A percentile compares a stretch with the other conserved stretches of the same genome.
Evolutionary conservation across 2,113 vertebrate genomes (phyloP).

Genomic region (Anguilla rostrata): DNA sequence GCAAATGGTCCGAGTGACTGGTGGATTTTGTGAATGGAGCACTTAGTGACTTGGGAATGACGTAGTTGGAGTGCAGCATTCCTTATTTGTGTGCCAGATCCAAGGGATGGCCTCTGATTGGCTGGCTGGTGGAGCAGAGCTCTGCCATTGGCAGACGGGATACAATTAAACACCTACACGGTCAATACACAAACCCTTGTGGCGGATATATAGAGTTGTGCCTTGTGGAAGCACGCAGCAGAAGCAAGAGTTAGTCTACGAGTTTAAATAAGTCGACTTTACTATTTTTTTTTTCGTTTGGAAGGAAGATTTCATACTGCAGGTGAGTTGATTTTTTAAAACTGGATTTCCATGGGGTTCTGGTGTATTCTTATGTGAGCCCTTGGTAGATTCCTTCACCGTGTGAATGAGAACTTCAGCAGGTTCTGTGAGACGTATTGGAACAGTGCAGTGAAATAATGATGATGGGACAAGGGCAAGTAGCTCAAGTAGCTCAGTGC

Average conservation of each 20-base stretch:
- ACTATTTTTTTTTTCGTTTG: conserved; percentile 52
- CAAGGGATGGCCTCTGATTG: conserved; percentile 56
- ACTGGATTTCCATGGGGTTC: neutral
- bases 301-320: conserved; percentile 50
- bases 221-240: conserved; percentile 61
- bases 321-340: conserved; percentile 61
- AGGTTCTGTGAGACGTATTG: too few relatives aligned
- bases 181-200: conserved; percentile 71
- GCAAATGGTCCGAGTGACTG: conserved; percentile 63
- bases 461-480: neutral
- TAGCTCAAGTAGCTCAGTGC: neutral
- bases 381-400: neutral
- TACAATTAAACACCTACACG: conserved; percentile 81
- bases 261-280: conserved; percentile 66
- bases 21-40: conserved; percentile 82
- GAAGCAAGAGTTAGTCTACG: conserved; percentile 63
- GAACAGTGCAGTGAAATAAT: neutral
- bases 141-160: conserved; percentile 68
- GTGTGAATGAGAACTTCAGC: neutral
- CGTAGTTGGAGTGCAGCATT: conserved; percentile 66
- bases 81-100: conserved; percentile 57
- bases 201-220: conserved; percentile 80
- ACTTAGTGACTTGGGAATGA: conserved; percentile 70
- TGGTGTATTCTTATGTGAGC: neutral
- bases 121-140: conserved; percentile 46